A percentile compares a stretch with the other conserved stretches of the same genome.
These are phyloP conservation scores for Drosophila takahashii DNA, from an alignment of 1,140 invertebrate species.

Conservation along the genomic window DNA sequence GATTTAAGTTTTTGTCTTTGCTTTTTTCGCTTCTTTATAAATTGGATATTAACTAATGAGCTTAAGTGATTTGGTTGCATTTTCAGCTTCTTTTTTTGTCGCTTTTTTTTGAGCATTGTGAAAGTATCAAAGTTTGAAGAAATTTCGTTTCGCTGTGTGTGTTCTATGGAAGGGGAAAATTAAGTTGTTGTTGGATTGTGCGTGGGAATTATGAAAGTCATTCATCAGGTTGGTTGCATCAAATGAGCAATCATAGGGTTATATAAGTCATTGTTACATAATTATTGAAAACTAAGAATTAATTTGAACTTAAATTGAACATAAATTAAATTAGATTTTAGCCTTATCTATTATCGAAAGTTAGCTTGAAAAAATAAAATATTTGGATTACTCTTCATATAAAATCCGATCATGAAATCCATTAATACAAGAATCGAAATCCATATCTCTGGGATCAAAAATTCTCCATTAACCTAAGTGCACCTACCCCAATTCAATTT, in stretches of 20 bases:
- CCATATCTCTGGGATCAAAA: neutral
- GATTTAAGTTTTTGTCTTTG: constrained; percentile 39
- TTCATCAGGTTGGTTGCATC: constrained; percentile 37
- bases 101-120: constrained; percentile 28
- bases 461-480: constrained; percentile 8
- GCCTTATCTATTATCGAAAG: too few relatives aligned
- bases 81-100: constrained; percentile 20
- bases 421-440: neutral
- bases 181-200: constrained; percentile 22
- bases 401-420: too few relatives aligned
- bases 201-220: constrained; percentile 59
- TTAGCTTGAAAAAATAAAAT: too few relatives aligned
- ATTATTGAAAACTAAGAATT: too few relatives aligned
- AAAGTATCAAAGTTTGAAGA: constrained; percentile 55
- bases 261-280: neutral
- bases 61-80: constrained; percentile 70
- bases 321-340: too few relatives aligned
- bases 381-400: too few relatives aligned
- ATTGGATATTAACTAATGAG: constrained; percentile 83
- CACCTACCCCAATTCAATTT: constrained; percentile 58
- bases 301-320: neutral
- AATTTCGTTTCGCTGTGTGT: constrained; percentile 51
- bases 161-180: constrained; percentile 51
- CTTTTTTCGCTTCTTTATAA: constrained; percentile 62
- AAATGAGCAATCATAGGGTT: constrained; percentile 12